Base-by-base conservation (phyloP, 1,140 invertebrate species). In the Orius laevigatus region DNA sequence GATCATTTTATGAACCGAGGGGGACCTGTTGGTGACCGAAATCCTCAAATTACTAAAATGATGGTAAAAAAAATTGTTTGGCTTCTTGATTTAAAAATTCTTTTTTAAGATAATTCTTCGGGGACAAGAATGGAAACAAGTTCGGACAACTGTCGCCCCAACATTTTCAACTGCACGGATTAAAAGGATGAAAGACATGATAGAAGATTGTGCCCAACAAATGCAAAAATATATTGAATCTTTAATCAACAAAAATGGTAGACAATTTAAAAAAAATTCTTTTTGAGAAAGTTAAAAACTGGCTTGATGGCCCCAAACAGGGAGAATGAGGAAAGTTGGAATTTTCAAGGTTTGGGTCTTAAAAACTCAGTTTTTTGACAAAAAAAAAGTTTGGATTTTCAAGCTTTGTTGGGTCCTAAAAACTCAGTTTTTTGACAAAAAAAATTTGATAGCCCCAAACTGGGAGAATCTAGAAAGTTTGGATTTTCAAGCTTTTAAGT, bases 151-250 rank as follows among this genome's bases (percentile, higher is more conserved):
- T 38, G 57, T 77, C 1, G 66, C 69, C 4, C 70, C 72, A 18
- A 66, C 73, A 5, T 76, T 77, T 52, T 72, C 72, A 25, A 57
- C 66, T 51, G 68, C 65, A 0, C 75, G 74, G 58, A 63, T 78
- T 52, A 75, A 70, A 56, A 60, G 62, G 12, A 71, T 74, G 67
- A 67, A 65, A 51, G 55, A 65, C 2, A 51, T 69, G 0, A 66
- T 73, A 44, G 33, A 62, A 1, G 52, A 62, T 62, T 72, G 41
- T 56, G 61, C 1, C 14, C 46, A 52, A 2, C 46, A 62, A 38
- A 48, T 68, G 2, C 55, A 61, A 3, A 50, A 60, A n/a, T 53
- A 49, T 44, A 38, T 50, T n/a, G 42, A 52, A 32, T 32, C 15
- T 8, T 52, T 25, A 16, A 54, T 54, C 43, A 31, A 32, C 33